These are phyloP conservation scores for Trematocara nigrifrons DNA, from an alignment of 2,113 vertebrate genomes.

Conservation along the genomic window DNA sequence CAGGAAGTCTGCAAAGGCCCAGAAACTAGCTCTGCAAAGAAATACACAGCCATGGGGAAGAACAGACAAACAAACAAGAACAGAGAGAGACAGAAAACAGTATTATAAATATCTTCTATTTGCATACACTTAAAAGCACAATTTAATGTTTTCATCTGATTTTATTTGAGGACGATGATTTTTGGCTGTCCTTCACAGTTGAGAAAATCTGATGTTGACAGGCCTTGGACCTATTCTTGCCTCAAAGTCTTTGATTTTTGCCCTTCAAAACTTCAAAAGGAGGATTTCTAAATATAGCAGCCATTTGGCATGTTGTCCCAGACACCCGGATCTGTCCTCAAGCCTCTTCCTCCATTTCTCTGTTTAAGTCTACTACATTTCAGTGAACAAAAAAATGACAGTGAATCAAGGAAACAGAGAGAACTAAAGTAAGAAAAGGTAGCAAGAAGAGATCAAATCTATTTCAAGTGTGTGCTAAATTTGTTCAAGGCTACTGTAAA, in stretches of 20 bases:
- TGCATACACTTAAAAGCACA: constrained; percentile 14
- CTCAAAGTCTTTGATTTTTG: constrained; percentile 24
- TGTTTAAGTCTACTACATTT: constrained; percentile 11
- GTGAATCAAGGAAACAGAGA: background rate
- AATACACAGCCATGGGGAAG: constrained; percentile 6
- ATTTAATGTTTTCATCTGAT: background rate
- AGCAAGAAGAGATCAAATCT: constrained; percentile 22
- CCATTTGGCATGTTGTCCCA: constrained; percentile 35
- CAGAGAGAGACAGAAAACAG: constrained; percentile 15
- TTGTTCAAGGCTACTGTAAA: constrained; percentile 18
- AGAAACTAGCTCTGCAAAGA: constrained; percentile 32
- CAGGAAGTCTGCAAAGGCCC: constrained; percentile 44
- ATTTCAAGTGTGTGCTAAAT: constrained; percentile 29
- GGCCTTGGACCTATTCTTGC: background rate
- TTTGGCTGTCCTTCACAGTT: constrained; percentile 6
- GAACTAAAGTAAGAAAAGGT: background rate
- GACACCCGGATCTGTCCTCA: constrained; percentile 31
- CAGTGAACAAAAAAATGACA: constrained; percentile 18
- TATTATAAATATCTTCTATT: constrained; percentile 49
- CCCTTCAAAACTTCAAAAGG: constrained; percentile 46
- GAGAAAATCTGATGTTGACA: constrained; percentile 25
- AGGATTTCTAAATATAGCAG: constrained; percentile 56
- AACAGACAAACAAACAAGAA: constrained; percentile 42
- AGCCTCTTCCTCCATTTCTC: constrained; percentile 14
- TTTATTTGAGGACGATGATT: constrained; percentile 23